Percentiles rank a stretch among this genome's conserved stretches.
Conservation (phyloP, 2,888 invertebrate species). For the Quadriops clusia region DNA sequence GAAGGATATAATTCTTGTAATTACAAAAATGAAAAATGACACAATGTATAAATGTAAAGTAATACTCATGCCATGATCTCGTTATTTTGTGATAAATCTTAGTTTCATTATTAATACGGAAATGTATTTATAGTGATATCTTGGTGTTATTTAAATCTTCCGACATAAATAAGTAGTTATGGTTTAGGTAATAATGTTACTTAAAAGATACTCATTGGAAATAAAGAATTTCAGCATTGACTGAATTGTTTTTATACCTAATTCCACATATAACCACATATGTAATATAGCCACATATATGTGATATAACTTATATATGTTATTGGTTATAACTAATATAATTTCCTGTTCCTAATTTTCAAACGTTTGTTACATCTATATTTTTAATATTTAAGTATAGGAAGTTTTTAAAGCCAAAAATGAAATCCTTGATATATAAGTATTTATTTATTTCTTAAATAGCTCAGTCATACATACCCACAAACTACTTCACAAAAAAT, state of each 20-base stretch:
- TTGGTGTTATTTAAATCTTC: slow-evolving; percentile 33
- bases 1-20: no score
- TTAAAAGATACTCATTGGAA: slow-evolving; percentile 31
- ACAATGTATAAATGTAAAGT: slow-evolving; percentile 1
- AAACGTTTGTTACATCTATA: no score
- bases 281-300: no score
- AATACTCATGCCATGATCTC: no score
- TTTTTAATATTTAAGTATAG: no score
- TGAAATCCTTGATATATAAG: no score
- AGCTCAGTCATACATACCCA: slow-evolving; percentile 23
- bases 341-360: no score
- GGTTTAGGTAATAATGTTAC: slow-evolving; percentile 30
- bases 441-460: slow-evolving; percentile 18
- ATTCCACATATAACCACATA: no score
- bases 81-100: slow-evolving; percentile 13
- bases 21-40: not conserved
- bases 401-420: no score
- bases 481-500: slow-evolving; percentile 20
- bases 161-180: slow-evolving; percentile 28
- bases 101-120: slow-evolving; percentile 11
- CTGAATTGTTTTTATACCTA: slow-evolving; percentile 6
- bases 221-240: slow-evolving; percentile 33
- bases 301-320: no score
- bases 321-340: no score
- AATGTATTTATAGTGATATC: slow-evolving; percentile 28